phyloP scores from a whole-genome alignment of 2,888 invertebrate genomes.

The Dusona sp. region DNA sequence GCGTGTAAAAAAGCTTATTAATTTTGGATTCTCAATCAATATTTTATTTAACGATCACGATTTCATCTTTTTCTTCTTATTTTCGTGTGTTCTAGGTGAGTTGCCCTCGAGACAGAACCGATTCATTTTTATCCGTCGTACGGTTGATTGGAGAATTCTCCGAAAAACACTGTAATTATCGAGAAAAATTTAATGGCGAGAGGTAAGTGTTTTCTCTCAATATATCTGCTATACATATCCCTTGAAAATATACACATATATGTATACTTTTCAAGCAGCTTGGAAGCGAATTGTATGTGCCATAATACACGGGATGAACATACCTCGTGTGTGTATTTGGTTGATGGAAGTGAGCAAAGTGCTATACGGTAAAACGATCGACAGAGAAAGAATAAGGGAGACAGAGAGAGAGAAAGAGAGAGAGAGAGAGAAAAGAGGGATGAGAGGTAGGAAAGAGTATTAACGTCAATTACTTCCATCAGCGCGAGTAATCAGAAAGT shows the following conservation, averaged over 20 bases:
- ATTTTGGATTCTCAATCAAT: neutral
- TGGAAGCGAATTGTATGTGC: slow-evolving; percentile 54
- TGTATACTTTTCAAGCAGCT: slow-evolving; percentile 52
- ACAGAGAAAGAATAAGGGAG: neutral
- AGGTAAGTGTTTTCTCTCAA: slow-evolving; percentile 64
- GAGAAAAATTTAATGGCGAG: slow-evolving; percentile 56
- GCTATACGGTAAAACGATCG: slow-evolving; percentile 25
- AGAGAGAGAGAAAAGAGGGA: neutral
- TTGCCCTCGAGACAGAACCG: slow-evolving; percentile 34
- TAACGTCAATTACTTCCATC: slow-evolving; percentile 73
- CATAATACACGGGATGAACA: slow-evolving; percentile 52
- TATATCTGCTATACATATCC: neutral
- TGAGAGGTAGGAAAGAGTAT: slow-evolving; percentile 56
- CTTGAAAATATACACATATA: neutral
- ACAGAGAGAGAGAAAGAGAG: no score
- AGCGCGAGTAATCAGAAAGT: slow-evolving; percentile 69
- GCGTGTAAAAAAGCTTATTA: neutral
- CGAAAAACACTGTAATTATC: slow-evolving; percentile 63
- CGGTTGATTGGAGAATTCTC: slow-evolving; percentile 55
- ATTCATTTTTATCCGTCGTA: slow-evolving; percentile 58
- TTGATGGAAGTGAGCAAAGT: slow-evolving; percentile 52
- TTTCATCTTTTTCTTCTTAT: slow-evolving; percentile 19
- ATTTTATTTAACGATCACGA: slow-evolving; percentile 23
- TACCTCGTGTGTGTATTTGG: slow-evolving; percentile 26
- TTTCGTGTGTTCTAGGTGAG: slow-evolving; percentile 27